Percentiles rank a stretch among this genome's conserved stretches.
phyloP scores from a whole-genome alignment of 2,113 vertebrate species.

The Heteronetta atricapilla region DNA sequence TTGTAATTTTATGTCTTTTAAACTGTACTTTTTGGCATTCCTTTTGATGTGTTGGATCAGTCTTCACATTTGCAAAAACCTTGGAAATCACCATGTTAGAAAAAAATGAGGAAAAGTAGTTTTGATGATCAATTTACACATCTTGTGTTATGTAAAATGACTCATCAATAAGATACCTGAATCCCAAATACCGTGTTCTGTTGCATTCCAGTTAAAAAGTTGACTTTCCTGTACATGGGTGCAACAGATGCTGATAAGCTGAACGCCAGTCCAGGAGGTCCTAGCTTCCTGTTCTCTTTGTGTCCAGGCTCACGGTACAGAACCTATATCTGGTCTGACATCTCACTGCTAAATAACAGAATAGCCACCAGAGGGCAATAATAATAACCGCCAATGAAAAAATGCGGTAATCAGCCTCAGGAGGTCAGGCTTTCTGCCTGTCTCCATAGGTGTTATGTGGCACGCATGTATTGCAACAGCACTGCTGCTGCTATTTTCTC shows the following conservation, averaged over 20 bases:
- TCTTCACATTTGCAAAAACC: background rate
- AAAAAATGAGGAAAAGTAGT: background rate
- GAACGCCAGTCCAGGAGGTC: too few relatives aligned
- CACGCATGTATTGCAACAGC: background rate
- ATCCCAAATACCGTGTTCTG: background rate
- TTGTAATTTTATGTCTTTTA: background rate
- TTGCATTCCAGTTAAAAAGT: background rate
- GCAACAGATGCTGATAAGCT: fast-evolving
- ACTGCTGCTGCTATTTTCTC: background rate
- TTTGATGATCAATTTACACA: background rate
- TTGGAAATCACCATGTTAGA: background rate
- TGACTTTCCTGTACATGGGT: background rate
- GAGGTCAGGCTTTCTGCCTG: background rate
- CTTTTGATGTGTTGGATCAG: background rate
- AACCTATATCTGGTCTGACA: too few relatives aligned
- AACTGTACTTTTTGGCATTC: background rate
- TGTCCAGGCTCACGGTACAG: background rate
- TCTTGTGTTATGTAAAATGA: background rate
- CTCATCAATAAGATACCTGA: background rate
- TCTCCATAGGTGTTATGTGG: fast-evolving
- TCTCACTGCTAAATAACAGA: background rate
- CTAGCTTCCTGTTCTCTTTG: background rate
- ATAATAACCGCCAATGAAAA: background rate
- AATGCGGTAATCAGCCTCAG: background rate
- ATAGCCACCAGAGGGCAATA: conserved; percentile 24